Evolutionary conservation across 2,113 vertebrate species (phyloP).

Genomic region (Amblyopsis rosae): DNA sequence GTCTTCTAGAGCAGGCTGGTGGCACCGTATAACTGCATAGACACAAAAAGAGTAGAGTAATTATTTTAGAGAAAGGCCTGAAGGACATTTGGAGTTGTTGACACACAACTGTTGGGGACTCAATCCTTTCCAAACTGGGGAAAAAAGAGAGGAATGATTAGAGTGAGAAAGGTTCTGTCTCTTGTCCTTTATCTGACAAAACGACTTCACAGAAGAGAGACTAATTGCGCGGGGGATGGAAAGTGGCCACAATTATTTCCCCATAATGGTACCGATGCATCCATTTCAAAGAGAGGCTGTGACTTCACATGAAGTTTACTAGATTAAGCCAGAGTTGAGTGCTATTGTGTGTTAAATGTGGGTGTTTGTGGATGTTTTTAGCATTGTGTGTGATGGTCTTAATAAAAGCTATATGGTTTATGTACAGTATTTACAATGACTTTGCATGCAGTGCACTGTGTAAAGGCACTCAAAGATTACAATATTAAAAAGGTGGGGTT

Average conservation of each 20-base stretch:
- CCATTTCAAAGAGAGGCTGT: slow-evolving; percentile 58
- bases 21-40: slow-evolving; percentile 5
- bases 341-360: slow-evolving; percentile 11
- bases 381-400: background rate
- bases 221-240: slow-evolving; percentile 65
- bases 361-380: slow-evolving; percentile 10
- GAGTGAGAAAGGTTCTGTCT: slow-evolving; percentile 62
- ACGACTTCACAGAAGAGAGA: slow-evolving; percentile 63
- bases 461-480: background rate
- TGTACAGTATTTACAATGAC: too few species aligned
- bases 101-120: slow-evolving; percentile 54
- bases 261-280: slow-evolving; percentile 62
- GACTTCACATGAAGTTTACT: slow-evolving; percentile 56
- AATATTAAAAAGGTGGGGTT: background rate
- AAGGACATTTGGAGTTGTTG: slow-evolving; percentile 48
- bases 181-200: slow-evolving; percentile 55
- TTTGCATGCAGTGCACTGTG: background rate
- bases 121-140: slow-evolving; percentile 19
- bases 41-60: slow-evolving; percentile 30
- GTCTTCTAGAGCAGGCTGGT: slow-evolving; percentile 15
- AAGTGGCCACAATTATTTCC: slow-evolving; percentile 71
- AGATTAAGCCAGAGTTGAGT: slow-evolving; percentile 34
- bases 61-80: slow-evolving; percentile 21
- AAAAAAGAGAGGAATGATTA: slow-evolving; percentile 47
- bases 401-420: background rate